These are phyloP conservation scores for Sinonovacula constricta DNA, from an alignment of 1,140 invertebrate genomes.

Conservation along the genomic window DNA sequence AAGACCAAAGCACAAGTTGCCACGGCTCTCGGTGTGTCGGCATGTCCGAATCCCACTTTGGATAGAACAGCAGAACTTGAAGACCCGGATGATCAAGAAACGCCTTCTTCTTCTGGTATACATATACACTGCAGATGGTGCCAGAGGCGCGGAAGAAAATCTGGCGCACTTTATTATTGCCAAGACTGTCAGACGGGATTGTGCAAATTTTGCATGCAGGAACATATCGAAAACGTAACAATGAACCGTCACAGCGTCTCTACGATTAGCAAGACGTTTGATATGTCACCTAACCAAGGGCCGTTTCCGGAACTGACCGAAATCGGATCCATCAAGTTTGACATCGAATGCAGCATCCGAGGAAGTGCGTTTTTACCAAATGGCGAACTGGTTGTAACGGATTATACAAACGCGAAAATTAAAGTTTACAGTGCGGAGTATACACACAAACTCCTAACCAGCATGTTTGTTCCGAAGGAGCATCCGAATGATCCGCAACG, in stretches of 20 bases:
- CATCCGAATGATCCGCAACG: slow-evolving; percentile 35
- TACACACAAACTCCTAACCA: slow-evolving; percentile 23
- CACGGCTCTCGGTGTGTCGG: too few species aligned
- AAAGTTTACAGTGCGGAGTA: slow-evolving; percentile 38
- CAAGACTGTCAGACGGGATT: slow-evolving; percentile 38
- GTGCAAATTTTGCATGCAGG: slow-evolving; percentile 15
- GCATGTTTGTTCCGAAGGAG: slow-evolving; percentile 36
- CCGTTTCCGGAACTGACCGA: slow-evolving; percentile 42
- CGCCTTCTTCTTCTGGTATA: too few species aligned
- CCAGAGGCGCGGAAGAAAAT: slow-evolving; percentile 21
- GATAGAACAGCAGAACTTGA: too few species aligned
- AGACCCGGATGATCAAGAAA: too few species aligned
- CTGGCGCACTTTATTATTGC: slow-evolving; percentile 26
- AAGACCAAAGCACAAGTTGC: too few species aligned
- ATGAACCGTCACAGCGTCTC: slow-evolving; percentile 45
- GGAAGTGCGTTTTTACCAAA: slow-evolving; percentile 37
- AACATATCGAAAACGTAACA: slow-evolving; percentile 24
- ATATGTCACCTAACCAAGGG: slow-evolving; percentile 33
- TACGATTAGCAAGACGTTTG: slow-evolving; percentile 29
- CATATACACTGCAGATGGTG: slow-evolving; percentile 36
- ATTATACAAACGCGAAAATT: slow-evolving; percentile 40
- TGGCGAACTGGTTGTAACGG: slow-evolving; percentile 39
- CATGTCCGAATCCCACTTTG: too few species aligned
- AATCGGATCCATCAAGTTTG: slow-evolving; percentile 44
- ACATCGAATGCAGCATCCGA: slow-evolving; percentile 30